Evolutionary conservation across 2,113 vertebrate genomes (phyloP), one percentile per base, ranked within the genome.

Genomic region (Brachyhypopomus gauderio): DNA sequence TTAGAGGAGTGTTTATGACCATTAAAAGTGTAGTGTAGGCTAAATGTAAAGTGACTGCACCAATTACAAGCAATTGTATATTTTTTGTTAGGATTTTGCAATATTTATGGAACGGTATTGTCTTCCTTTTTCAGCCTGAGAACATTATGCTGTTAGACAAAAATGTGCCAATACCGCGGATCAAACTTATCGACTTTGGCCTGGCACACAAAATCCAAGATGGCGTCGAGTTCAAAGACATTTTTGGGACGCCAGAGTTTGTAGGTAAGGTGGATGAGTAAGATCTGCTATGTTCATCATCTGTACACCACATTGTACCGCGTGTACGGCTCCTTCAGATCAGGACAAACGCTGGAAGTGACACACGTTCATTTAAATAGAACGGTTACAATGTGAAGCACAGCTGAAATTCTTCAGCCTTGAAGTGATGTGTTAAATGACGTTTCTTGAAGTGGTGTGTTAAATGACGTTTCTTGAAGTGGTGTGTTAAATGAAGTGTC

Each of bases 61-160:
- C 4, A 56, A 11, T 48, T 11, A 27, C 0, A 73, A 14, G 59
- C 11, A 59, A 23, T 25, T 63, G 9, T 25, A 36, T 19, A 3
- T 71, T 4, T 72, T 22, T 27, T 71, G 36, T 72, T 5, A 3
- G 0, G 8, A 36, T 69, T 78, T 74, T 4, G 22, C 30, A 34
- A n/a, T 48, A 17, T 80, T 5, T n/a, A 4, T 79, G 30, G 52
- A 3, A 17, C 75, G 80, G 79, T 81, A 60, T 89, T 78, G 6
- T 80, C 85, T n/a, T 85, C 20, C n/a, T 0, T 79, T 90, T 90
- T 80, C 87, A 99, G 97, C 98, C 98, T 92, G 98, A 99, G 91
- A 99, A 99, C 78, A 98, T 99, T 85, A 99, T 99, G 97, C 94
- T 99, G 88, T 93, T 98, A 86, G 96, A 98, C 89, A 97, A 96